Percentiles rank a stretch among this genome's conserved stretches.
These are phyloP conservation scores for Sebastes goodei DNA, from an alignment of 2,797 vertebrate genomes.

Conservation along the genomic window DNA sequence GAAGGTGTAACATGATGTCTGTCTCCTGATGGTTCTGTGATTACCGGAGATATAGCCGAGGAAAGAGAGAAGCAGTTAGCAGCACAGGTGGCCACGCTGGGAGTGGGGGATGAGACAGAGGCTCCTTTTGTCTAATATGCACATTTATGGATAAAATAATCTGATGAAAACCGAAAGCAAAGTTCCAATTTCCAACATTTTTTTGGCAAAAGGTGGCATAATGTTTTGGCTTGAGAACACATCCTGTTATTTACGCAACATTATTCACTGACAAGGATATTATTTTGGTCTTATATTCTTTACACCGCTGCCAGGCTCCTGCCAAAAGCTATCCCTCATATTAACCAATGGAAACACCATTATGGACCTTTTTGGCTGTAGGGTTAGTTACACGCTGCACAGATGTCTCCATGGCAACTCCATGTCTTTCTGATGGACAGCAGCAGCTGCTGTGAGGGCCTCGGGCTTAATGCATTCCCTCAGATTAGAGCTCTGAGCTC, in stretches of 20 bases:
- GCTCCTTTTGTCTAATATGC: conserved; percentile 53
- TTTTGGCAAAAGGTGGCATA: conserved; percentile 37
- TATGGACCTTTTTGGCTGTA: conserved; percentile 12
- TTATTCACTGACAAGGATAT: conserved; percentile 14
- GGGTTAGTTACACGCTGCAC: conserved; percentile 28
- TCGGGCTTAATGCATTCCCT: conserved; percentile 73
- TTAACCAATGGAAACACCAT: conserved; percentile 21
- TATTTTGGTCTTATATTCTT: conserved; percentile 13
- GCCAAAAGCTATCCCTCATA: background rate
- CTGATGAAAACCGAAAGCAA: conserved; percentile 34
- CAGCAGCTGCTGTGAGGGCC: conserved; percentile 66
- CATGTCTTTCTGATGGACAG: conserved; percentile 53
- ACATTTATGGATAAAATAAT: conserved; percentile 44
- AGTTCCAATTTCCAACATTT: conserved; percentile 43
- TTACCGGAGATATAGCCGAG: conserved; percentile 30
- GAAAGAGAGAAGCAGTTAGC: conserved; percentile 45
- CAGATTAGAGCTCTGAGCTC: conserved; percentile 58
- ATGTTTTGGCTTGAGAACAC: conserved; percentile 26
- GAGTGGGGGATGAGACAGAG: conserved; percentile 41
- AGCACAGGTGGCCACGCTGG: conserved; percentile 56
- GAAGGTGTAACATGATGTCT: conserved; percentile 65
- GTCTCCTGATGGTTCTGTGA: conserved; percentile 47
- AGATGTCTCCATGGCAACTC: conserved; percentile 50
- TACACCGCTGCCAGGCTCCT: background rate
- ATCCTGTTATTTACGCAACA: conserved; percentile 39